Evolutionary conservation across 1,140 invertebrate species (phyloP).

Genomic region (Linepithema humile): DNA sequence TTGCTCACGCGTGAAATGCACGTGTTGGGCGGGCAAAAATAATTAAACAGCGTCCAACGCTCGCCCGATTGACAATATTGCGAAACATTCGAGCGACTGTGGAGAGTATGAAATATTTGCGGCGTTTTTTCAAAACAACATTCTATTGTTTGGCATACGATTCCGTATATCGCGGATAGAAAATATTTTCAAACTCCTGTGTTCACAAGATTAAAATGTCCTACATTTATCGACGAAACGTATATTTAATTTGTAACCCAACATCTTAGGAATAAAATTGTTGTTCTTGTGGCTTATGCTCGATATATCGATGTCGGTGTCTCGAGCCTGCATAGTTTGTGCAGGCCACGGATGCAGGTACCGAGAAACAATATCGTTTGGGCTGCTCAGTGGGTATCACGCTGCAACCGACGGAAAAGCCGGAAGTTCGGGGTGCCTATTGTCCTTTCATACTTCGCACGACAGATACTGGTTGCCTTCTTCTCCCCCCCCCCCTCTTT

Average conservation of each 20-base stretch:
- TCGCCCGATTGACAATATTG: background rate
- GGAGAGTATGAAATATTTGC: background rate
- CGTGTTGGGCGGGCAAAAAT: background rate
- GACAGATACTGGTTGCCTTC: constrained; percentile 9
- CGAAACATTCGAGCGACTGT: background rate
- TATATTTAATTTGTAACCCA: too few species aligned
- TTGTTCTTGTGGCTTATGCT: too few species aligned
- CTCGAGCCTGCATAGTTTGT: too few species aligned
- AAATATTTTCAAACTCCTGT: too few species aligned
- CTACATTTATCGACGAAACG: too few species aligned
- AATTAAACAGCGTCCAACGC: background rate
- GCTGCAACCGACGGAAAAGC: constrained; percentile 48
- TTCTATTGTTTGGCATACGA: too few species aligned
- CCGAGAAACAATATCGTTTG: constrained; percentile 17
- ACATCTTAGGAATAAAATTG: too few species aligned
- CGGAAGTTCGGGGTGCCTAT: constrained; percentile 47
- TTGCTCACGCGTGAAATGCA: background rate
- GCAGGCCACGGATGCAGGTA: constrained; percentile 30
- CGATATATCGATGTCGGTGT: constrained; percentile 12
- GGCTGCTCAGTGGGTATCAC: constrained; percentile 49
- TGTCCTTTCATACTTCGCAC: constrained; percentile 39
- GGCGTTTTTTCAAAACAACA: too few species aligned
- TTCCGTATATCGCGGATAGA: too few species aligned
- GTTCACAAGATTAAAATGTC: too few species aligned
- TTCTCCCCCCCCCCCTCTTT: background rate